Evolutionary conservation across 1,140 invertebrate species (phyloP), one percentile per base, ranked within the genome.

Genomic region (Oncopeltus fasciatus): DNA sequence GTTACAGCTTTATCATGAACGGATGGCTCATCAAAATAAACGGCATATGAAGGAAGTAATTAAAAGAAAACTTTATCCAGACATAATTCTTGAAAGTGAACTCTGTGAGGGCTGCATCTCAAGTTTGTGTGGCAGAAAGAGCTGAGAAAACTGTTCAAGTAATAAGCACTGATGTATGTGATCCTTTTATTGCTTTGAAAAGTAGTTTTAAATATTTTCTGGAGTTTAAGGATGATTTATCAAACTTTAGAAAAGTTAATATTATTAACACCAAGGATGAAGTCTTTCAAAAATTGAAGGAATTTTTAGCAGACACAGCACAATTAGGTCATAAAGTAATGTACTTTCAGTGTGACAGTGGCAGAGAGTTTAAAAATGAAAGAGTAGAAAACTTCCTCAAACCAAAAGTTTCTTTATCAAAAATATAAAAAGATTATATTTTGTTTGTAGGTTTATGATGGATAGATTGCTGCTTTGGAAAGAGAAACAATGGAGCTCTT

Each of bases 331-430:
- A 38, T 38, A 38, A 24, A 71, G 2, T 47, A 70, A 5, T n/a
- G n/a, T n/a, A n/a, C n/a, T n/a, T n/a, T n/a, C n/a, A n/a, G n/a
- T 70, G 69, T 67, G 70, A 71, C 62, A 74, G 73, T 51, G 70
- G 66, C 9, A 44, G 60, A 11, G 65, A 66, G 28, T 66, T 66
- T 49, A 61, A 66, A 28, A 70, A 72, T 66, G 57, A 63, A 63
- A 67, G 68, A 18, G 66, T 72, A 9, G 59, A 61, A 60, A 38
- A 63, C 1, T 65, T 72, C 27, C 47, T 73, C 14, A 49, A 65
- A 16, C 33, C n/a, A n/a, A n/a, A n/a, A n/a, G n/a, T n/a, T n/a
- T n/a, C n/a, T n/a, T n/a, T n/a, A n/a, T n/a, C n/a, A n/a, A n/a
- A n/a, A n/a, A n/a, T n/a, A n/a, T n/a, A n/a, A n/a, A n/a, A n/a